These are phyloP conservation scores for Zosterops borbonicus DNA, from an alignment of 2,113 vertebrate genomes.

Conservation along the genomic window DNA sequence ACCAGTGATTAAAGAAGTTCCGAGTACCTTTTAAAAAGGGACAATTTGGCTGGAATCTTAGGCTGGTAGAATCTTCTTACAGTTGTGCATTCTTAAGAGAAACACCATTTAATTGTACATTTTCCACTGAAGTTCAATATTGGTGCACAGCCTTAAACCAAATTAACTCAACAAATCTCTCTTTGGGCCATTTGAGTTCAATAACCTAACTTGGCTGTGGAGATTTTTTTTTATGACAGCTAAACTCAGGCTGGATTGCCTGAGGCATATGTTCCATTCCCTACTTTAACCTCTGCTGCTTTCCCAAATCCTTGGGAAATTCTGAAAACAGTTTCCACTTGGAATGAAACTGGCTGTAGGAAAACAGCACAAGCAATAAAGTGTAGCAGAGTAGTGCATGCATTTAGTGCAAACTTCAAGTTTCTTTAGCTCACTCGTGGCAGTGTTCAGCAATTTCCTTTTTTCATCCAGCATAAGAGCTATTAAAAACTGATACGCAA, in stretches of 20 bases:
- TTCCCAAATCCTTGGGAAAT: slow-evolving; percentile 18
- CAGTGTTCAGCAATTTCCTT: neutral
- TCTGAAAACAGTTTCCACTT: neutral
- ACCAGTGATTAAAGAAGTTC: neutral
- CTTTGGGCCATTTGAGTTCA: neutral
- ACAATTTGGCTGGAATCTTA: neutral
- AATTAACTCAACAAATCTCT: neutral
- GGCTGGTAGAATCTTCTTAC: neutral
- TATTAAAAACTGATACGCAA: neutral
- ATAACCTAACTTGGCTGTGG: neutral
- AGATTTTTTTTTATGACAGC: neutral
- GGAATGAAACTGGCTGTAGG: neutral
- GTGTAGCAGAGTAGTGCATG: neutral
- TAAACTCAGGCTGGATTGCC: neutral
- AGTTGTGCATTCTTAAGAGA: neutral
- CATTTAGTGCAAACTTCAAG: neutral
- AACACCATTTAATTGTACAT: neutral
- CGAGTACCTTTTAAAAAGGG: fast-evolving
- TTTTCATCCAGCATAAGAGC: neutral
- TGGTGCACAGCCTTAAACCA: neutral
- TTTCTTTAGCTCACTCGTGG: neutral
- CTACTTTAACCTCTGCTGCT: neutral
- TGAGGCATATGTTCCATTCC: neutral
- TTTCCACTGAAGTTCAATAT: neutral
- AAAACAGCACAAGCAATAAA: neutral